Evolutionary conservation across 2,888 invertebrate species (phyloP), one percentile per base, ranked within the genome.

Genomic region (Tipula vernalis): DNA sequence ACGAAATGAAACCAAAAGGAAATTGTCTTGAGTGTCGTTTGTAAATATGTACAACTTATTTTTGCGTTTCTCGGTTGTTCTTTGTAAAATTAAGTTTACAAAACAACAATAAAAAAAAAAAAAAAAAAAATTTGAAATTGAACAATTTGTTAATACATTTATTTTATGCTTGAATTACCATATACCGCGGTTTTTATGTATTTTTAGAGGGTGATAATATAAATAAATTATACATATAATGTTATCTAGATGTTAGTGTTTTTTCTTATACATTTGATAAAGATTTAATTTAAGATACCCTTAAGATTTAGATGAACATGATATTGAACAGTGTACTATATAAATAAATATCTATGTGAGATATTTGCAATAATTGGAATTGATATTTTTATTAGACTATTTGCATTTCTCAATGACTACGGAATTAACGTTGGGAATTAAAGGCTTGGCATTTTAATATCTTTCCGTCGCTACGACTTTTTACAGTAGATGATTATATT

Each of bases 51-150:
- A 71, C 71, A 71, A 71, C 18, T 57, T 57, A 39, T 39, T 39
- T 39, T 39, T 39, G 39, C 39, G 39, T 39, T 15, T 57, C 12
- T 71, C 28, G 71, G 71, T 71, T 71, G 28, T 71, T 71, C 71
- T 71, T 71, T 71, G 71, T 71, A 71, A 71, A 71, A 71, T 71
- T 71, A 71, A 71, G 71, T 71, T 71, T 71, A 71, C 71, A 71
- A 71, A 71, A 71, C 71, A 71, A 71, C 5, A 71, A 51, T 51
- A 28, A 28, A 28, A 28, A 28, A 1, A 28, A 28, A 28, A 1
- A 28, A 28, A 51, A 51, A 71, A 71, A 28, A 71, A 71, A 71
- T 71, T 28, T 71, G 28, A 71, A 71, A 71, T 71, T 71, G 71
- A 71, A 71, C 71, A 71, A 71, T 71, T 71, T 71, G 71, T 71